Evolutionary conservation across 2,113 vertebrate genomes (phyloP).

Genomic region (Siniperca knerii): DNA sequence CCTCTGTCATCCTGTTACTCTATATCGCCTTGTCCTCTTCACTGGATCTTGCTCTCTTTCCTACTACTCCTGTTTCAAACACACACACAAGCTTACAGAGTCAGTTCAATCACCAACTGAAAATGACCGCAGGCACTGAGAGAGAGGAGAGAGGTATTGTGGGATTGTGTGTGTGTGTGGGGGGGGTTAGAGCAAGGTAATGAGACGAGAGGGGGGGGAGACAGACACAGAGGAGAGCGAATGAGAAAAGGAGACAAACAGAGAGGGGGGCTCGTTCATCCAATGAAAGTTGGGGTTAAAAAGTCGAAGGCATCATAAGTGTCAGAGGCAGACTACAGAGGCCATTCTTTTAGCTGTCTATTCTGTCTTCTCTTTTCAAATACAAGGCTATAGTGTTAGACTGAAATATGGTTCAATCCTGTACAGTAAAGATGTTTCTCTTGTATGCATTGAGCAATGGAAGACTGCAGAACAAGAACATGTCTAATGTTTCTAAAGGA

Average conservation of each 20-base stretch:
- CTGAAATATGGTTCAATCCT: conserved; percentile 62
- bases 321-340: conserved; percentile 68
- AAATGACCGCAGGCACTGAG: conserved; percentile 71
- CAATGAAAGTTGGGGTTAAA: conserved; percentile 74
- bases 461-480: not conserved
- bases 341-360: conserved; percentile 63
- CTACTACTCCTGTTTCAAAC: conserved; percentile 59
- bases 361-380: conserved; percentile 54
- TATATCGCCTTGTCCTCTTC: conserved; percentile 57
- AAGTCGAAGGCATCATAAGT: conserved; percentile 74
- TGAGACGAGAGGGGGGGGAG: conserved; percentile 63
- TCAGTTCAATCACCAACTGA: conserved; percentile 70
- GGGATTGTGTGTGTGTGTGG: conserved; percentile 1
- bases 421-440: conserved; percentile 38
- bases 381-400: conserved; percentile 45
- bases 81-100: conserved; percentile 45
- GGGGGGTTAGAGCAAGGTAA: conserved; percentile 45
- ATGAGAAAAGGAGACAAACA: conserved; percentile 45
- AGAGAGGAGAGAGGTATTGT: conserved; percentile 65
- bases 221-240: conserved; percentile 32
- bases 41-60: conserved; percentile 46
- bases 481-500: conserved; percentile 26
- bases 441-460: conserved; percentile 29
- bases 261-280: conserved; percentile 32
- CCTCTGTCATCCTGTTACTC: conserved; percentile 59